phyloP scores from a whole-genome alignment of 2,797 vertebrate genomes.

The Apogon hyalosoma region DNA sequence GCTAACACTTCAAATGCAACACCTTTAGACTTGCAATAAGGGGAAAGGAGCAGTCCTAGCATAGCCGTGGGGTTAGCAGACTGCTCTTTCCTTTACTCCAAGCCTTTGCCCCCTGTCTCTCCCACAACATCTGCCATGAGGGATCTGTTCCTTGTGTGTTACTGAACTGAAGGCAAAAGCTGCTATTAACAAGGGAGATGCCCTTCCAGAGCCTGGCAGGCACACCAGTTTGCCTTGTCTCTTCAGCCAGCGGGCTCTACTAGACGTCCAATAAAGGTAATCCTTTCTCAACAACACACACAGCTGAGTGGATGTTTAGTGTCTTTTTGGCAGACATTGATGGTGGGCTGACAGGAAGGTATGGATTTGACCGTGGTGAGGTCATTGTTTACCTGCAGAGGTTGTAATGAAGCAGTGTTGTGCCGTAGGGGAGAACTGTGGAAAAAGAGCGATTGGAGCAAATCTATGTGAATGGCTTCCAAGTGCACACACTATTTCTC shows the following conservation, averaged over 20 bases:
- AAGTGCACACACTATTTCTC: constrained; percentile 15
- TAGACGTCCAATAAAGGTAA: constrained; percentile 73
- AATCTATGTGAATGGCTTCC: constrained; percentile 8
- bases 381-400: constrained; percentile 74
- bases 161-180: constrained; percentile 75
- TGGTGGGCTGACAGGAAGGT: constrained; percentile 67
- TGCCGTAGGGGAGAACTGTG: constrained; percentile 48
- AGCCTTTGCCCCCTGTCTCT: constrained; percentile 50
- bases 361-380: constrained; percentile 72
- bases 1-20: constrained; percentile 64
- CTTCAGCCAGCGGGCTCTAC: constrained; percentile 65
- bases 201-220: constrained; percentile 56
- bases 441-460: constrained; percentile 18
- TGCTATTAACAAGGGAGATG: constrained; percentile 76
- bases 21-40: constrained; percentile 53
- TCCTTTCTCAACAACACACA: constrained; percentile 49
- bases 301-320: constrained; percentile 55
- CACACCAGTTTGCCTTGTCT: constrained; percentile 62
- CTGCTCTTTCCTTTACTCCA: constrained; percentile 55
- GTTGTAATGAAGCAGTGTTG: constrained; percentile 53
- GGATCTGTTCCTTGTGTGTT: constrained; percentile 68
- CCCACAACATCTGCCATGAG: constrained; percentile 55
- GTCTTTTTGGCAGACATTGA: constrained; percentile 73
- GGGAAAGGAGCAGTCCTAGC: constrained; percentile 28
- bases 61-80: constrained; percentile 59